Evolutionary conservation across 2,113 vertebrate species (phyloP).

Genomic region (Tor tambroides): DNA sequence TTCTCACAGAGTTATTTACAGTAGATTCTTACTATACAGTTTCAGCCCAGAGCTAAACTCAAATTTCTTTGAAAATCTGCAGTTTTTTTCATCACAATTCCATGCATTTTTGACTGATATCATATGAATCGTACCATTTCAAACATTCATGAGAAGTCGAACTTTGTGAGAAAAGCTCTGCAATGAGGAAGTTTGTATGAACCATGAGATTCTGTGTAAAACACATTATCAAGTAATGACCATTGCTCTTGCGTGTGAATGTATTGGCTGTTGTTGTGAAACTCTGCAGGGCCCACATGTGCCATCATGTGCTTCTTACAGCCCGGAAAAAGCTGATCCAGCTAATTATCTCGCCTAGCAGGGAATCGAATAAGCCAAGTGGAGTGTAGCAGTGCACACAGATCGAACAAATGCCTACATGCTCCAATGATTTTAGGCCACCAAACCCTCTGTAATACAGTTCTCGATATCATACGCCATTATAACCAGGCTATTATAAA

Average conservation of each 20-base stretch:
- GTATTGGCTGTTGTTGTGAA: neutral
- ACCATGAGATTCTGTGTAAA: neutral
- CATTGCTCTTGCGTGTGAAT: neutral
- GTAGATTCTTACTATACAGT: neutral
- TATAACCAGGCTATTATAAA: neutral
- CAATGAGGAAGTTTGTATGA: neutral
- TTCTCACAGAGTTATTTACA: neutral
- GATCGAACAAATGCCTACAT: slow-evolving; percentile 7
- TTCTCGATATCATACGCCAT: neutral
- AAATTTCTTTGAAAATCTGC: neutral
- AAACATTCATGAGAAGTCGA: neutral
- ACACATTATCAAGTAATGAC: neutral
- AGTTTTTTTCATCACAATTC: neutral
- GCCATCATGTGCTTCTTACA: neutral
- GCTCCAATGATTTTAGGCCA: neutral
- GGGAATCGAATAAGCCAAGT: slow-evolving; percentile 16
- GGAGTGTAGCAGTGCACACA: slow-evolving; percentile 8
- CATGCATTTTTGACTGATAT: neutral
- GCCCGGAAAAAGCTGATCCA: slow-evolving; percentile 38
- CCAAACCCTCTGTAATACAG: neutral
- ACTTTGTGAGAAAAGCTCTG: neutral
- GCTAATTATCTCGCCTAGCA: slow-evolving; percentile 43
- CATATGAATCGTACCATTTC: neutral
- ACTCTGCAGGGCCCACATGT: slow-evolving; percentile 32
- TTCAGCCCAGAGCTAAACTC: neutral